Percentiles rank a stretch among this genome's conserved stretches.
Conservation (phyloP, 1,140 invertebrate genomes). For the Musca vetustissima region DNA sequence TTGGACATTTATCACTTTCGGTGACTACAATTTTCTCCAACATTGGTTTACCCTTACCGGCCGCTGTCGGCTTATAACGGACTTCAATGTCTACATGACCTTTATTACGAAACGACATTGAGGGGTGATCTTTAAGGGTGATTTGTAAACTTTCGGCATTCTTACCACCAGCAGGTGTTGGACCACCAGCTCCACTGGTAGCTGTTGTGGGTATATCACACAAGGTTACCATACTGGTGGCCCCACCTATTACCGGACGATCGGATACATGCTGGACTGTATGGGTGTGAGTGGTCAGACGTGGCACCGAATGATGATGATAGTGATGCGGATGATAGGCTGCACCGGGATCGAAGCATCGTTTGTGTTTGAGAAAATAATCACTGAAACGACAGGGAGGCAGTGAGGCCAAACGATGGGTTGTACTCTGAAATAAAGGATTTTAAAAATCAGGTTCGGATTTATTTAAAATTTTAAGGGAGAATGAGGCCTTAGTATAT, state of each 20-base stretch:
- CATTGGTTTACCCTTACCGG: conserved; percentile 49
- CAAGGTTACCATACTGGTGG: conserved; percentile 46
- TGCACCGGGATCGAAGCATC: conserved; percentile 43
- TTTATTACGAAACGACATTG: conserved; percentile 58
- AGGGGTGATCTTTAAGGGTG: conserved; percentile 58
- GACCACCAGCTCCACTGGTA: conserved; percentile 28
- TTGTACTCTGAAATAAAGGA: conserved; percentile 36
- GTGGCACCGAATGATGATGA: conserved; percentile 38
- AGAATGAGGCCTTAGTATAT: too few species aligned
- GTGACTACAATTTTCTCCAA: conserved; percentile 55
- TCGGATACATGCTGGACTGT: conserved; percentile 40
- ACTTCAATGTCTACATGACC: conserved; percentile 58
- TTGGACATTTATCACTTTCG: conserved; percentile 41
- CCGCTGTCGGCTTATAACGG: conserved; percentile 56
- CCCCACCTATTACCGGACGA: neutral
- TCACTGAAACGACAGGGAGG: conserved; percentile 51
- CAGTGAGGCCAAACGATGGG: conserved; percentile 43
- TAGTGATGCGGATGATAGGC: conserved; percentile 31
- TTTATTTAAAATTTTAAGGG: too few species aligned
- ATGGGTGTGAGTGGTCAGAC: conserved; percentile 39
- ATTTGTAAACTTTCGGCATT: conserved; percentile 55
- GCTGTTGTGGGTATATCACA: conserved; percentile 32
- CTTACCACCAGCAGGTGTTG: conserved; percentile 40
- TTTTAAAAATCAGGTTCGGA: neutral
- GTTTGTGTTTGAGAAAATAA: conserved; percentile 47